Conservation (phyloP, 2,113 vertebrate genomes). For the Phasianus colchicus region DNA sequence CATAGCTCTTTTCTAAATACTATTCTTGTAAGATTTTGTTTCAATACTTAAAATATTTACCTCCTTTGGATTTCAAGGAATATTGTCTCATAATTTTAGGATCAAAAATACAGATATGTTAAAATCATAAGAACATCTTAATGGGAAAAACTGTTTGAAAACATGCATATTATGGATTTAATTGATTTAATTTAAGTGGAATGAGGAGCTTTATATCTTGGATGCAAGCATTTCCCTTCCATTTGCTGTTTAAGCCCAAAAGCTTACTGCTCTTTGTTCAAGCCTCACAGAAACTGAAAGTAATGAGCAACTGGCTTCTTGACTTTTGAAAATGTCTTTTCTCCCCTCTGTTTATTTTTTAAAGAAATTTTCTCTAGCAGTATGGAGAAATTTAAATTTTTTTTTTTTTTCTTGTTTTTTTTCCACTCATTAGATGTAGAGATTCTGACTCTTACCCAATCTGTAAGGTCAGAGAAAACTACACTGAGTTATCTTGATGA, state of each 20-base stretch:
- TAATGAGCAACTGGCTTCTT: neutral
- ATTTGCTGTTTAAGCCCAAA: neutral
- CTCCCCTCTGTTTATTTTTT: neutral
- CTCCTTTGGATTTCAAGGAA: neutral
- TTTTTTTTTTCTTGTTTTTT: neutral
- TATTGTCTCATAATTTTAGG: neutral
- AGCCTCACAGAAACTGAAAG: constrained; percentile 20
- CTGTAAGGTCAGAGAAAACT: neutral
- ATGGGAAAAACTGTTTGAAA: neutral
- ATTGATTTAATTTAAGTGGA: neutral
- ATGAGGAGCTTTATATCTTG: neutral
- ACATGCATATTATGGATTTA: neutral
- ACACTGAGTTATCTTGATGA: neutral
- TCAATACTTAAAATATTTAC: neutral
- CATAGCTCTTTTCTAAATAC: neutral
- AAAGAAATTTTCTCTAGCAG: neutral
- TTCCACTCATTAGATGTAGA: neutral
- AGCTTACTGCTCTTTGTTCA: neutral
- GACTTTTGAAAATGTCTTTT: neutral
- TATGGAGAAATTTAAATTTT: neutral
- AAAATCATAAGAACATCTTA: neutral
- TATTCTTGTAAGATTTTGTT: neutral
- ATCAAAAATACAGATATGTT: neutral
- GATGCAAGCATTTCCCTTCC: neutral
- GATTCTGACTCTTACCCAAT: neutral